Evolutionary conservation across 2,113 vertebrate genomes (phyloP), one percentile per base, ranked within the genome.

Genomic region (Rhizomys pruinosus): DNA sequence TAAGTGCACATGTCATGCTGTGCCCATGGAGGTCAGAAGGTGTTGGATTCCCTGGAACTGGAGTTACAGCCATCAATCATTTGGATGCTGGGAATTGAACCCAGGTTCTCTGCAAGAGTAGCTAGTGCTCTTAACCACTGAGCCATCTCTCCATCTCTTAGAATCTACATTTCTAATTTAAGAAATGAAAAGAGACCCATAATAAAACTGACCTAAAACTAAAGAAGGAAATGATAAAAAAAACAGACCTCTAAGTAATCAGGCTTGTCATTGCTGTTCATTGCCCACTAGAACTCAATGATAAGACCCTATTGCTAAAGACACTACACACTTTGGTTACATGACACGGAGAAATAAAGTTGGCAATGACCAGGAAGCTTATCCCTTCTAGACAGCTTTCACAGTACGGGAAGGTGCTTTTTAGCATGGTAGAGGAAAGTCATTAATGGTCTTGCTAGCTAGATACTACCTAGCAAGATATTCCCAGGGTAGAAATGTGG

Each of bases 171-270:
- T 92, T 87, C 29, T 25, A 92, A 90, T n/a, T 79, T 92, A 42
- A 90, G 55, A 68, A 92, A 78, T 34, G 37, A 88, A 93, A 95
- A 86, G 25, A 63, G 15, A 92, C 81, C 66, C 44, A 88, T 86
- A 92, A 73, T 74, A 91, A 96, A 92, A 93, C 6, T 42, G 87
- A 92, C 89, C 42, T 73, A 91, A 81, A 25, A 22, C 95, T 16
- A 93, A 85, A n/a, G 27, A 95, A 92, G 3, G 7, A 94, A 91
- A 88, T 69, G 74, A 81, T 71, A 72, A 73, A 47, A 25, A 69
- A 29, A 37, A 87, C 42, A 93, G 93, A 78, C 81, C 10, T 16
- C 17, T 10, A n/a, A 23, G 57, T 32, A 79, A 78, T 22, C 73
- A 52, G 44, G 44, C 73, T 37, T 76, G 73, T 44, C 44, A 32